These are phyloP conservation scores for Euura lappo DNA, from an alignment of 1,140 invertebrate genomes.

Conservation along the genomic window DNA sequence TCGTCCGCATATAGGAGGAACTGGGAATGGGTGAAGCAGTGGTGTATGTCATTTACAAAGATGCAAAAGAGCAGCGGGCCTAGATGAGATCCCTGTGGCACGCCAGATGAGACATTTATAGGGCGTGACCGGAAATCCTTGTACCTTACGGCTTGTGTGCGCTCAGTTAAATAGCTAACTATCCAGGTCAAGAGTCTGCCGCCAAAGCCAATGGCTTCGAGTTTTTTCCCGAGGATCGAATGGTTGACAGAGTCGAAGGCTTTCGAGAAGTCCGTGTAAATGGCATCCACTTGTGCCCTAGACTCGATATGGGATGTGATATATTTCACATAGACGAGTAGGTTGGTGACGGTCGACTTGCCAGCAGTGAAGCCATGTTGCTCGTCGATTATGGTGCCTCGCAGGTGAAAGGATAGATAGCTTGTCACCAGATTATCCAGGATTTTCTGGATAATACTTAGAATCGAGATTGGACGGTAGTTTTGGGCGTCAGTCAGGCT, in stretches of 20 bases:
- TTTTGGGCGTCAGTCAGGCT: conserved; percentile 13
- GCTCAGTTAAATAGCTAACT: too few relatives aligned
- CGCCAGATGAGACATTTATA: too few relatives aligned
- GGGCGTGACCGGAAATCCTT: too few relatives aligned
- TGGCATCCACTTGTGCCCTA: conserved; percentile 29
- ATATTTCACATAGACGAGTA: conserved; percentile 30
- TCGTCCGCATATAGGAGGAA: too few relatives aligned
- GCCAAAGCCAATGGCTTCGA: background rate
- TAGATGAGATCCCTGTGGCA: too few relatives aligned
- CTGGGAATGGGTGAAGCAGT: too few relatives aligned
- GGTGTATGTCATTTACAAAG: too few relatives aligned
- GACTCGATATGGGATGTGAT: conserved; percentile 27
- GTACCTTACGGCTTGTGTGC: too few relatives aligned
- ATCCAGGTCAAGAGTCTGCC: too few relatives aligned
- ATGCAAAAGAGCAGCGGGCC: too few relatives aligned
- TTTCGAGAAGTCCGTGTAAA: conserved; percentile 28
- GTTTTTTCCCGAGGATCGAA: conserved; percentile 6
- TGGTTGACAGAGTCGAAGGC: conserved; percentile 39
- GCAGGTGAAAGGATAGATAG: conserved; percentile 15
- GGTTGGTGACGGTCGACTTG: conserved; percentile 33
- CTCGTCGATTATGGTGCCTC: background rate
- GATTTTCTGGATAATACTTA: conserved; percentile 36
- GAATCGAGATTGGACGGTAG: conserved; percentile 39
- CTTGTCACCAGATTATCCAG: conserved; percentile 32
- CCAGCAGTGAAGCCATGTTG: conserved; percentile 38